Evolutionary conservation across 37 sponge, comb jelly and placozoan species (phyloP), one percentile per base, ranked within the genome.

Genomic region (Agelas oroides): DNA sequence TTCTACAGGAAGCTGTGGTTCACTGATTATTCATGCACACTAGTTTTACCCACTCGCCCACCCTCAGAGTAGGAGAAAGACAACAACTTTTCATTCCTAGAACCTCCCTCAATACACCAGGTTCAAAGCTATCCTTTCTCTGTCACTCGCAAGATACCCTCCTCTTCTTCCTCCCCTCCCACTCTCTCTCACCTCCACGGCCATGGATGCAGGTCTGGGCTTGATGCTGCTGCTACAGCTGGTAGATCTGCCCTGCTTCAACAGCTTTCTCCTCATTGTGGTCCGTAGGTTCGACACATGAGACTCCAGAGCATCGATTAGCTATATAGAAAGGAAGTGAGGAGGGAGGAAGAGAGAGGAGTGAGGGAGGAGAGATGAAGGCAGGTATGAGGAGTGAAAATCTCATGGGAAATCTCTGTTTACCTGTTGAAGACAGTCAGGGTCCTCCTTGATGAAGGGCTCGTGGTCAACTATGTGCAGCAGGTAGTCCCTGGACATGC

Each of bases 401-500:
- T n/a, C n/a, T n/a, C n/a, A n/a, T n/a, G n/a, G n/a, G n/a, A n/a
- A n/a, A n/a, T n/a, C n/a, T n/a, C n/a, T n/a, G n/a, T n/a, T 55
- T 27, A 80, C 81, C 36, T 54, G 33, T 13, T 69, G 70, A 8
- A 80, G 34, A 2, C 67, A 52, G 17, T 68, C 70, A 27, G 81
- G 81, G 81, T 80, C 70, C 5, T 80, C 81, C 46, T 85, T 78
- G 19, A 92, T 92, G 3, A 88, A 2, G 0, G 55, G 41, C 33
- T 92, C 93, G 18, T 65, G 52, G 30, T 92, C 89, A 33, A 81
- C 76, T 38, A 92, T 80, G 30, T 81, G 55, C 86, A 92, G 38
- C 25, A 94, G 79, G 67, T 81, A 94, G 35, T 88, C 95, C 21
- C 70, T 37, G 2, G 83, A 68, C 79, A 94, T 85, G 72, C 80